Evolutionary conservation across 2,113 vertebrate species (phyloP).

Genomic region (Gymnobelideus leadbeateri): DNA sequence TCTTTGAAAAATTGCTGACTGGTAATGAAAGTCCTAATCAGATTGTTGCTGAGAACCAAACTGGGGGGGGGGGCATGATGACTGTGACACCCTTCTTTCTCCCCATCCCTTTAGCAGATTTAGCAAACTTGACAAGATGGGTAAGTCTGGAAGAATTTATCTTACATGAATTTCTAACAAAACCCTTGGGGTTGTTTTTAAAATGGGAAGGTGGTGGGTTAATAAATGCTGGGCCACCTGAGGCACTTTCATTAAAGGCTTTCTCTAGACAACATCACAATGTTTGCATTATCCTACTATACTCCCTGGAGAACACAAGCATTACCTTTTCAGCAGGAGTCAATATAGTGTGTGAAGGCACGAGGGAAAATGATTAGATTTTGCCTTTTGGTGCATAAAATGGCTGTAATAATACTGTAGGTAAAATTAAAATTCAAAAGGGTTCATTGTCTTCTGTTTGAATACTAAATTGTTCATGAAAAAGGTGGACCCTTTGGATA

Average conservation of each 20-base stretch:
- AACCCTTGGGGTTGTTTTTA: slow-evolving; percentile 84
- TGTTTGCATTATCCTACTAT: slow-evolving; percentile 85
- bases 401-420: slow-evolving; percentile 62
- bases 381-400: slow-evolving; percentile 73
- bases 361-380: slow-evolving; percentile 81
- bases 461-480: slow-evolving; percentile 47
- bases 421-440: slow-evolving; percentile 67
- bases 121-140: slow-evolving; percentile 84
- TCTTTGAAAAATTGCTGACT: slow-evolving; percentile 87
- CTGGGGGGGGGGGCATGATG: slow-evolving; percentile 39
- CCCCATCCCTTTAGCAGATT: slow-evolving; percentile 76
- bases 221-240: slow-evolving; percentile 90
- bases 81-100: slow-evolving; percentile 29
- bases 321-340: slow-evolving; percentile 84
- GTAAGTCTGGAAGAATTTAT: slow-evolving; percentile 84
- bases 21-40: slow-evolving; percentile 88
- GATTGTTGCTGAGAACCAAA: slow-evolving; percentile 81
- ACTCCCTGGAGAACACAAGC: slow-evolving; percentile 84
- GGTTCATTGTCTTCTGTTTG: slow-evolving; percentile 57
- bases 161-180: slow-evolving; percentile 89
- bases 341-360: slow-evolving; percentile 85
- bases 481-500: slow-evolving; percentile 45
- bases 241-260: slow-evolving; percentile 94
- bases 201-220: slow-evolving; percentile 86
- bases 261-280: slow-evolving; percentile 86